Base-by-base conservation (phyloP, 2,888 invertebrate genomes). In the Aproaerema taeniolella region DNA sequence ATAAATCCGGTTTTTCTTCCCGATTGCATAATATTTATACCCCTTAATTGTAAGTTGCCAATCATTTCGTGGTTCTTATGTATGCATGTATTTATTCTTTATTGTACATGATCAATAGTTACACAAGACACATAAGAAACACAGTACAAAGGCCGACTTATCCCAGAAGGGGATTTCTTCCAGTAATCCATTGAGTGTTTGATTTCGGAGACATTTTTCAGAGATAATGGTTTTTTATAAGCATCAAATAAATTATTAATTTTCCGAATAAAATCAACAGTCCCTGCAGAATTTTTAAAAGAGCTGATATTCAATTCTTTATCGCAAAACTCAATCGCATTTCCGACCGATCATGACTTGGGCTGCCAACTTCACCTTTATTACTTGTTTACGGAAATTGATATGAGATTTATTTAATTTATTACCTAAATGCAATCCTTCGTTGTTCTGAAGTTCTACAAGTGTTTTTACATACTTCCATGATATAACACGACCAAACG, bases 221-320 rank as follows among this genome's bases (percentile, higher is more conserved):
- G 12, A 2, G 30, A 13, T 11, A 30, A 12, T 13, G 13, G 13
- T 30, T 30, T 30, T 30, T 30, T 30, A 12, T 12, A 30, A 30
- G 12, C 2, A 30, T 50, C 52, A 12, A 52, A 47, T 10, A 46
- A 9, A 10, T 45, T 15, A 31, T 49, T 48, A 0, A 51, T 38
- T 15, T 32, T 43, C 31, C 24, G 9, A 9, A 49, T 41, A 13
- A 49, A 48, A 6, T 42, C 31, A 2, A 38, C 38, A 2, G 47
- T 49, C 0, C 40, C 34, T 0, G 14, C 30, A 1, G 34, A 38
- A 29, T 39, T 12, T 7, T 32, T 0, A 42, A 50, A 50, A 7
- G 30, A 17, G 1, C 12, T n/a, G 6, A 49, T 2, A 2, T 39
- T 35, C 6, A 49, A 12, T 7, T 39, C 25, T 12, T 24, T 16